Conservation (phyloP, 1,140 invertebrate species). For the Scaptomyza montana region DNA sequence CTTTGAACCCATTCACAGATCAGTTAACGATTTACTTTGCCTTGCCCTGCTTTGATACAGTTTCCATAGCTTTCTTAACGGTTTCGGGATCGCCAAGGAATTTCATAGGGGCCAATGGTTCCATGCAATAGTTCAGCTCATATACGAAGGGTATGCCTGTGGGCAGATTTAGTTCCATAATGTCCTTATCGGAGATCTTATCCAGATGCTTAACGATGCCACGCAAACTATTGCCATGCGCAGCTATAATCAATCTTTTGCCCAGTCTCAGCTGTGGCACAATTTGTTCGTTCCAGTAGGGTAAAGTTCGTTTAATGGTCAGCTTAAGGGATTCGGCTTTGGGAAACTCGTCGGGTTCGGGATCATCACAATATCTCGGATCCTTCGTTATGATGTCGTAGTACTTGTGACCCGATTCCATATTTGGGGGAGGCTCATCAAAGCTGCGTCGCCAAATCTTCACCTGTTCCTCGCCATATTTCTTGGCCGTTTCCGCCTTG, state of each 20-base stretch:
- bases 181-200: conserved; percentile 90
- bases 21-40: conserved; percentile 75
- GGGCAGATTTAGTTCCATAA: conserved; percentile 96
- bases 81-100: conserved; percentile 97
- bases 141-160: conserved; percentile 98
- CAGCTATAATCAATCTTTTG: conserved; percentile 94
- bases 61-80: conserved; percentile 95
- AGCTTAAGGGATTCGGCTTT: conserved; percentile 96
- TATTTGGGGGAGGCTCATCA: conserved; percentile 95
- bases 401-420: conserved; percentile 92
- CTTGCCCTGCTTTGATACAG: conserved; percentile 97
- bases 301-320: conserved; percentile 93
- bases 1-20: conserved; percentile 2
- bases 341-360: conserved; percentile 92
- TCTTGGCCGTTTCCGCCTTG: conserved; percentile 97
- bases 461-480: conserved; percentile 96
- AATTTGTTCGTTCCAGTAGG: conserved; percentile 97
- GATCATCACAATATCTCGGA: conserved; percentile 89
- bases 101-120: conserved; percentile 94
- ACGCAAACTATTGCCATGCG: conserved; percentile 97
- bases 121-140: conserved; percentile 94
- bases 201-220: conserved; percentile 98
- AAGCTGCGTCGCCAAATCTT: conserved; percentile 98
- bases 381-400: conserved; percentile 93
- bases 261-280: conserved; percentile 94